A percentile compares a stretch with the other conserved stretches of the same genome.
Evolutionary conservation across 2,113 vertebrate species (phyloP).

Genomic region (Pseudorasbora parva): DNA sequence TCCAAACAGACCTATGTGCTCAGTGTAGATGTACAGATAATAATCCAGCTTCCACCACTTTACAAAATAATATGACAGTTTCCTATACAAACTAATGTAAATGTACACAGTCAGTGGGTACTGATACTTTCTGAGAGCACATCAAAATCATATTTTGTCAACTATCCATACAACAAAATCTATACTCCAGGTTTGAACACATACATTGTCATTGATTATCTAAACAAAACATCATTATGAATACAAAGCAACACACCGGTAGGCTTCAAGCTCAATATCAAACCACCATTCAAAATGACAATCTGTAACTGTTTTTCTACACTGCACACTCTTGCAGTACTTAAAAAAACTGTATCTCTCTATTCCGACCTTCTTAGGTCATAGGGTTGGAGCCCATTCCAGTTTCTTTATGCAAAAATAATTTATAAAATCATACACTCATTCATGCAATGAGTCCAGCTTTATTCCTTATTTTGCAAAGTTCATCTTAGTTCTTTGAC

Average conservation of each 20-base stretch:
- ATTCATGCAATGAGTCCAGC: neutral
- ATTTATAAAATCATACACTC: neutral
- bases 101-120: neutral
- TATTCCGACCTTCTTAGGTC: too few species aligned
- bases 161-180: neutral
- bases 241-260: neutral
- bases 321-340: neutral
- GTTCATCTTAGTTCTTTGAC: conserved; percentile 54
- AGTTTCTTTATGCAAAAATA: neutral
- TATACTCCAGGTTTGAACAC: neutral
- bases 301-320: neutral
- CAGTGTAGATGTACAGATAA: neutral
- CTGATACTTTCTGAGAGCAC: neutral
- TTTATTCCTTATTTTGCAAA: conserved; percentile 25
- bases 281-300: neutral
- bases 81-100: neutral
- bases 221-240: too few species aligned
- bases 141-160: neutral
- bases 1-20: too few species aligned
- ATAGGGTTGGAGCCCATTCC: too few species aligned
- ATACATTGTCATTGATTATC: neutral
- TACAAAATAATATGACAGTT: neutral
- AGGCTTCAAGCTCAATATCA: neutral
- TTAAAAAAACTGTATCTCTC: too few species aligned
- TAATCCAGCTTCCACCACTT: neutral